Percentiles rank a stretch among this genome's conserved stretches.
Conservation (phyloP, 2,113 vertebrate species). For the Madoqua kirkii region DNA sequence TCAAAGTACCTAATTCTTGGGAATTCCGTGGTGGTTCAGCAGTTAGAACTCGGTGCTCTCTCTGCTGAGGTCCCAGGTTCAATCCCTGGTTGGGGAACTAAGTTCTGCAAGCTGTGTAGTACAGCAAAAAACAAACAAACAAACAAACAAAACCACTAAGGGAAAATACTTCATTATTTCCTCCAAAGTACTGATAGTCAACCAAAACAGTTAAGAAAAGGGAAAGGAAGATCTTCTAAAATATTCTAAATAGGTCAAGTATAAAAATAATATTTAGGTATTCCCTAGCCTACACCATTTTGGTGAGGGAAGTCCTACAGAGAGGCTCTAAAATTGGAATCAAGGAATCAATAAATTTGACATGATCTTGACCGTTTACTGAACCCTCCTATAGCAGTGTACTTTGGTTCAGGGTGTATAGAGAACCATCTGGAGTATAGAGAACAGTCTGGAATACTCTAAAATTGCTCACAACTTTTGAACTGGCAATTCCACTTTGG, state of each 20-base stretch:
- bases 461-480: neutral
- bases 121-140: neutral
- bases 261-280: neutral
- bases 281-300: neutral
- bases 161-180: neutral
- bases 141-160: neutral
- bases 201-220: neutral
- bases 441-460: neutral
- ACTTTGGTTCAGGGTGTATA: neutral
- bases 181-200: neutral
- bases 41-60: neutral
- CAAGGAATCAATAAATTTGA: neutral
- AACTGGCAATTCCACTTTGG: neutral
- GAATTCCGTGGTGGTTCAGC: fast-evolving
- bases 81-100: neutral
- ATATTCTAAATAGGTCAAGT: neutral
- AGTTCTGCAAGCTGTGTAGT: neutral
- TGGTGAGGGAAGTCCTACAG: neutral
- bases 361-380: neutral
- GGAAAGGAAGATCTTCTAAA: neutral
- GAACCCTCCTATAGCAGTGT: neutral
- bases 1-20: neutral
- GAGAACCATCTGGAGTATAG: neutral
- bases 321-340: neutral
- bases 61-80: neutral